Conservation (phyloP, 2,113 vertebrate species). For the Clarias magur region DNA sequence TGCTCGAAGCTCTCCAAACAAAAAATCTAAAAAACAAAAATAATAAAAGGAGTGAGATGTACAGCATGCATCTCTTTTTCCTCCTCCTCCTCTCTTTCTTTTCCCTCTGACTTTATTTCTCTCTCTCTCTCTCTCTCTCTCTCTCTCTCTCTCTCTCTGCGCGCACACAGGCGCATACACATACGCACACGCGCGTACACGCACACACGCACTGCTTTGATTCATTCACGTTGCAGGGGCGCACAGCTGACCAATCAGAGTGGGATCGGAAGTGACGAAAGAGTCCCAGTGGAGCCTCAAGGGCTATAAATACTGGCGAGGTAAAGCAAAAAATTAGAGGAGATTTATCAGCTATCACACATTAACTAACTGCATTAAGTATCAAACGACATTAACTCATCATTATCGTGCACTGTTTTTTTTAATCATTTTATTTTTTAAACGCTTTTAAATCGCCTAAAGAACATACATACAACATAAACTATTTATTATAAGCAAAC, state of each 20-base stretch:
- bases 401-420: background rate
- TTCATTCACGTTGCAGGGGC: slow-evolving; percentile 94
- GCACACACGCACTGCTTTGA: slow-evolving; percentile 69
- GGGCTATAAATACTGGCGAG: slow-evolving; percentile 64
- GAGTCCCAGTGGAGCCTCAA: slow-evolving; percentile 32
- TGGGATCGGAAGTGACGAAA: slow-evolving; percentile 61
- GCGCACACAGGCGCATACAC: slow-evolving; percentile 82
- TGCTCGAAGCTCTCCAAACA: background rate
- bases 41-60: background rate
- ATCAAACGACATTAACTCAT: background rate
- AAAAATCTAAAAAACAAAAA: background rate
- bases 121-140: background rate
- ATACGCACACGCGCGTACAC: slow-evolving; percentile 54
- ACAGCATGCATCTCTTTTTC: background rate
- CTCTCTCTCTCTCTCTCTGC: slow-evolving; percentile 66
- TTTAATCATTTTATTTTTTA: background rate
- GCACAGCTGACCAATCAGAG: slow-evolving; percentile 72
- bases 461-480: no score
- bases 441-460: background rate
- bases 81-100: background rate
- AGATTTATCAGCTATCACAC: background rate
- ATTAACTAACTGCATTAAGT: background rate
- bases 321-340: background rate
- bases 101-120: background rate
- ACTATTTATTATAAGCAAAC: background rate